Base-by-base conservation (phyloP, 2,797 vertebrate genomes). In the Margarornis squamiger region DNA sequence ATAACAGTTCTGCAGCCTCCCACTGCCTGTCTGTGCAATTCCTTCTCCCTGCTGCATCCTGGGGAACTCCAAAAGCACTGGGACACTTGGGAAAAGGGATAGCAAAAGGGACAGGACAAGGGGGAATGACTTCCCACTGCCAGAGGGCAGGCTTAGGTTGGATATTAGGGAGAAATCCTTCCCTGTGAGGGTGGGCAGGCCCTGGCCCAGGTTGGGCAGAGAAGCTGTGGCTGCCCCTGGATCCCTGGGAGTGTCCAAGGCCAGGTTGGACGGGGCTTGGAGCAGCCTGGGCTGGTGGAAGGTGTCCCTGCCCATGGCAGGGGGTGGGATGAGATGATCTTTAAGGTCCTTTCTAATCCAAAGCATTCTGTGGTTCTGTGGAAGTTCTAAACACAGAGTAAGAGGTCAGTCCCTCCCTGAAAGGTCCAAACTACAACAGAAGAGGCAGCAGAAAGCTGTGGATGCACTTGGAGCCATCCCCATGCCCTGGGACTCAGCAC, bases 311-410 rank as follows among this genome's bases (percentile, higher is more conserved):
- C 32, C 41, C 71, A 17, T 20, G 48, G 34, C 1, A 0, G 10
- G 26, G 39, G 22, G 4, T 7, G n/a, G 26, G 0, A 24, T 0
- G 8, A 19, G 36, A 0, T 21, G 71, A 1, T 1, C 0, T 63
- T n/a, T 63, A 1, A 16, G n/a, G 7, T 51, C 20, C 20, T 6
- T 8, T 11, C 20, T 38, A 34, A 13, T 20, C 9, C 3, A 76
- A 51, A 6, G 10, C 1, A 6, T 38, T 57, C 49, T 38, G 12
- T 7, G 61, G 26, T 4, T 38, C 43, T 58, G 15, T 7, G 23
- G 68, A 38, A 76, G 29, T 17, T 63, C 36, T 52, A 10, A 67
- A 27, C 18, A 24, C 20, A 29, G 61, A 38, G 2, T 10, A 8
- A 51, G 54, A 23, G 30, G 20, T 17, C 21, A 39, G 1, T 30